A percentile compares a stretch with the other conserved stretches of the same genome.
These are phyloP conservation scores for Pteruthius melanotis DNA, from an alignment of 2,113 vertebrate genomes.

Conservation along the genomic window DNA sequence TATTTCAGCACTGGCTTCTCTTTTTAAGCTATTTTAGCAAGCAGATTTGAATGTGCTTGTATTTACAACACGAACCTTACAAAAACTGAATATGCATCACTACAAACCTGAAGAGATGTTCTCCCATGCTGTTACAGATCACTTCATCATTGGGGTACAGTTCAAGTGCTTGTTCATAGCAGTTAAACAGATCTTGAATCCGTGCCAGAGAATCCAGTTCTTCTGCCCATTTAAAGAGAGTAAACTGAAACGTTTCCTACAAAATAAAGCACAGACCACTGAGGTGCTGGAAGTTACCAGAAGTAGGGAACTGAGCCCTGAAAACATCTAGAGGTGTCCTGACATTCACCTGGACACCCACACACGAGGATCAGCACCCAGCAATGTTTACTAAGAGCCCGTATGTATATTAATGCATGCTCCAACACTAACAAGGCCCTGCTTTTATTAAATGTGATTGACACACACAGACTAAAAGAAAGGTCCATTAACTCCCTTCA, in stretches of 20 bases:
- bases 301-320: neutral
- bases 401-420: neutral
- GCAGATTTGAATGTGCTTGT: neutral
- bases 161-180: slow-evolving; percentile 94
- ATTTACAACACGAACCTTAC: neutral
- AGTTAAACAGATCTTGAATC: slow-evolving; percentile 90
- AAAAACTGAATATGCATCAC: neutral
- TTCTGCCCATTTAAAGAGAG: slow-evolving; percentile 92
- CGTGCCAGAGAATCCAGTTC: slow-evolving; percentile 89
- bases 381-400: neutral
- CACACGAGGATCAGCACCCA: neutral
- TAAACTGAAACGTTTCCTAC: slow-evolving; percentile 94
- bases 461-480: neutral
- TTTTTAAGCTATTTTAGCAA: neutral
- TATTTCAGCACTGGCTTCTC: neutral
- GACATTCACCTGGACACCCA: neutral
- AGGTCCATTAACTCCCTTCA: neutral
- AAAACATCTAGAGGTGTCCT: neutral
- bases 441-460: neutral
- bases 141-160: slow-evolving; percentile 92
- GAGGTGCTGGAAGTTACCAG: neutral
- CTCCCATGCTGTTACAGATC: slow-evolving; percentile 96
- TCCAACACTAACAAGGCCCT: neutral
- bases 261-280: neutral
- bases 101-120: slow-evolving; percentile 94